Percentiles rank a stretch among this genome's conserved stretches.
phyloP scores from a whole-genome alignment of 1,140 invertebrate genomes.

The Lucilia cuprina region DNA sequence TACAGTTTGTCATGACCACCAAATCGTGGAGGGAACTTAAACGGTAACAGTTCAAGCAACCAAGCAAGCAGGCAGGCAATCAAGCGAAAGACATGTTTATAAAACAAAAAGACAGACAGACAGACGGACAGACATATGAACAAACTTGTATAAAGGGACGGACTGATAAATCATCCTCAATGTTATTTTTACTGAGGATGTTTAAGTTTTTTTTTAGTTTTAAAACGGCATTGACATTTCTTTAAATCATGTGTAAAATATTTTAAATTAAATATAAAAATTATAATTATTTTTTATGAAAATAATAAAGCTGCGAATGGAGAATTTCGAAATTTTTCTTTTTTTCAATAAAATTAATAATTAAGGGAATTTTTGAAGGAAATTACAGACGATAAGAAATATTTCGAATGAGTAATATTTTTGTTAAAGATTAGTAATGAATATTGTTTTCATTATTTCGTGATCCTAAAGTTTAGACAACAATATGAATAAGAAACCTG shows the following conservation, averaged over 20 bases:
- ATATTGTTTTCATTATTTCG: too few species aligned
- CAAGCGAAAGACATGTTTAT: too few species aligned
- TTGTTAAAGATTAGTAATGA: too few species aligned
- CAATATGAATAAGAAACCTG: too few species aligned
- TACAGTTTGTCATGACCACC: background rate
- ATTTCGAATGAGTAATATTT: too few species aligned
- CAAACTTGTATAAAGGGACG: too few species aligned
- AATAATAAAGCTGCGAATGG: background rate
- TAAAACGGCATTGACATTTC: background rate
- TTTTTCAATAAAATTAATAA: background rate
- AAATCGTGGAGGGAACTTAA: background rate
- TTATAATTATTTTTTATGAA: background rate
- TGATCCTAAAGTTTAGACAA: too few species aligned
- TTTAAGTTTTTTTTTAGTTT: too few species aligned
- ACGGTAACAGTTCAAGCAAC: background rate
- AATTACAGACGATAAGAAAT: background rate
- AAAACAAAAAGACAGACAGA: too few species aligned
- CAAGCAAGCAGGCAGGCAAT: background rate
- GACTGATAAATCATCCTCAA: too few species aligned
- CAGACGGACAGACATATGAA: too few species aligned
- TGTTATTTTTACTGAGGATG: too few species aligned
- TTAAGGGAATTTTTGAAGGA: background rate
- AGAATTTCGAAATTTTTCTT: background rate
- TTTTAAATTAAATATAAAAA: background rate
- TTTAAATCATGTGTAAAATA: background rate